A percentile compares a stretch with the other conserved stretches of the same genome.
Conservation (phyloP, 2,888 invertebrate species). For the Cataglyphis altisquamis region DNA sequence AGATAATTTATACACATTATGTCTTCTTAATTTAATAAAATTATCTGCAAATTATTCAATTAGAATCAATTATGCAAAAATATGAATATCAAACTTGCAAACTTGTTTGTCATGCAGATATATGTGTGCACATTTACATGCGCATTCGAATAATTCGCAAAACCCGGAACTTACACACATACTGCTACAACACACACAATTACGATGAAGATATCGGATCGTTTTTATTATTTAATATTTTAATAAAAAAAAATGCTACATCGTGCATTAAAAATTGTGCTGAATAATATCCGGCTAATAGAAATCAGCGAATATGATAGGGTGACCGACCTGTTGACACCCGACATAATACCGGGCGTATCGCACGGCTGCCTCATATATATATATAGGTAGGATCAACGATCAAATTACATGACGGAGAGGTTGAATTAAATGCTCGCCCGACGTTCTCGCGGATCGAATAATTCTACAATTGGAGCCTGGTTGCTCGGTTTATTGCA, state of each 20-base stretch:
- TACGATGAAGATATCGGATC: neutral
- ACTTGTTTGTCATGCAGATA: neutral
- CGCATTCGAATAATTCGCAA: neutral
- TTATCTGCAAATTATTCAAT: neutral
- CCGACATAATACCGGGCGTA: slow-evolving; percentile 42
- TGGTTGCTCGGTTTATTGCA: neutral
- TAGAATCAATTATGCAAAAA: neutral
- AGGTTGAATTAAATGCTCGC: slow-evolving; percentile 55
- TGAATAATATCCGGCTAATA: slow-evolving; percentile 45
- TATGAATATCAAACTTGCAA: neutral
- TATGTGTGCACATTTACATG: neutral
- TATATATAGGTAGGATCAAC: slow-evolving; percentile 52
- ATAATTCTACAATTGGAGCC: slow-evolving; percentile 16
- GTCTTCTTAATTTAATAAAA: neutral
- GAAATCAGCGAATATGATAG: slow-evolving; percentile 49
- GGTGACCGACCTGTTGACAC: slow-evolving; percentile 64
- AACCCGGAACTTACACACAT: neutral
- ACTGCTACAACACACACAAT: neutral
- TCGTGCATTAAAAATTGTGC: neutral
- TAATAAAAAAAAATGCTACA: neutral
- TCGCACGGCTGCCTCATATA: slow-evolving; percentile 27
- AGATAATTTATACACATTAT: neutral
- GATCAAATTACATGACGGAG: slow-evolving; percentile 53
- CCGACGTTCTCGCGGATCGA: slow-evolving; percentile 31
- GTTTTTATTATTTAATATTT: neutral